Percentiles rank a stretch among this genome's conserved stretches.
Conservation (phyloP, 2,797 vertebrate genomes). For the Geotrypetes seraphini region DNA sequence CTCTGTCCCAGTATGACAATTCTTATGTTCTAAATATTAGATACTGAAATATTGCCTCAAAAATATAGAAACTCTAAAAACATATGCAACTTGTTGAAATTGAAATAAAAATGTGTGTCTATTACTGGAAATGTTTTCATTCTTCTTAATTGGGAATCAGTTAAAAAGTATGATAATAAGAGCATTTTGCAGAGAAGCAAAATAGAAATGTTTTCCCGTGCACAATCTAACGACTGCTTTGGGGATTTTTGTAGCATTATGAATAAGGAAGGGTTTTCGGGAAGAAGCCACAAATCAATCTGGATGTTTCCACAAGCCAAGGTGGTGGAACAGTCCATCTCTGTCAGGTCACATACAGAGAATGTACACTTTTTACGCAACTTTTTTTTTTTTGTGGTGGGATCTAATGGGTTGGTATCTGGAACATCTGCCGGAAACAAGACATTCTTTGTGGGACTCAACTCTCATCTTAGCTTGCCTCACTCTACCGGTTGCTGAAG, state of each 20-base stretch:
- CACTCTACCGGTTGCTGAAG: constrained; percentile 51
- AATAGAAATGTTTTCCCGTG: too few relatives aligned
- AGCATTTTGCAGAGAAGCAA: too few relatives aligned
- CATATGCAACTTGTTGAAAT: too few relatives aligned
- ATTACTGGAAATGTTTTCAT: too few relatives aligned
- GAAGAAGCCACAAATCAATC: constrained; percentile 14
- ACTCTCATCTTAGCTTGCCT: constrained; percentile 57
- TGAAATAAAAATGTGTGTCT: too few relatives aligned
- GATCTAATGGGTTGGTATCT: constrained; percentile 57
- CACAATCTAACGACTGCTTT: too few relatives aligned
- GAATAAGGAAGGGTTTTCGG: constrained; percentile 2
- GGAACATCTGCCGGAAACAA: constrained; percentile 89
- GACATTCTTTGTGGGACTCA: constrained; percentile 75
- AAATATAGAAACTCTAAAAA: too few relatives aligned
- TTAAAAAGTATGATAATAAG: too few relatives aligned
- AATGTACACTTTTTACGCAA: constrained; percentile 39
- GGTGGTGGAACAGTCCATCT: constrained; percentile 25
- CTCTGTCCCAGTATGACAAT: too few relatives aligned
- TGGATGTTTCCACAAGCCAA: constrained; percentile 15
- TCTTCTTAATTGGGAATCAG: too few relatives aligned
- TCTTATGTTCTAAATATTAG: too few relatives aligned
- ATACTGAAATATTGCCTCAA: too few relatives aligned
- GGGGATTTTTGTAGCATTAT: neutral
- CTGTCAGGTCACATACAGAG: constrained; percentile 38
- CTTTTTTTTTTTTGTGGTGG: constrained; percentile 72